phyloP scores from a whole-genome alignment of 2,113 vertebrate genomes.

The Vulpes ferrilata region DNA sequence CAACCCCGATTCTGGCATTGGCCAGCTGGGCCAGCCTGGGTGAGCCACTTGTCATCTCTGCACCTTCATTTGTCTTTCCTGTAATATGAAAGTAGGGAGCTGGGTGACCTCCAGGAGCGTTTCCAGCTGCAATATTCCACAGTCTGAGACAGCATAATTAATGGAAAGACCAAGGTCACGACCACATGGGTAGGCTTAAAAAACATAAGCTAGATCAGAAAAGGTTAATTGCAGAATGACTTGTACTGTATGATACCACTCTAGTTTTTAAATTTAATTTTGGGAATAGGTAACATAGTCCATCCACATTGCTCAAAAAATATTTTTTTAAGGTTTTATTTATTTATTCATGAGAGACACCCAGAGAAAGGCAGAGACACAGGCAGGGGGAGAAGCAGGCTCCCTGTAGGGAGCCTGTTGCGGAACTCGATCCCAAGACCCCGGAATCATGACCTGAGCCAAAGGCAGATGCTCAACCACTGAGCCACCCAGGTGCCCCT shows the following conservation, averaged over 20 bases:
- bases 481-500: background rate
- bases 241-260: background rate
- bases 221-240: background rate
- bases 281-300: background rate
- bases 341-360: too few species aligned
- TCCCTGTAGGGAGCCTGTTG: too few species aligned
- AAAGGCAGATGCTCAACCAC: too few species aligned
- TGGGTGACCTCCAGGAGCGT: background rate
- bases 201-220: background rate
- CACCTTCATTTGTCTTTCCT: background rate
- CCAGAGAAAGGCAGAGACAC: too few species aligned
- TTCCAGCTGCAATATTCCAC: background rate
- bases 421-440: too few species aligned
- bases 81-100: background rate
- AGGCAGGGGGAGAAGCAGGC: too few species aligned
- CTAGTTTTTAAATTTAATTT: conserved; percentile 28
- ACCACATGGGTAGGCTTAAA: background rate
- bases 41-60: background rate
- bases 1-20: background rate
- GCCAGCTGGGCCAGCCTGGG: background rate
- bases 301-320: background rate
- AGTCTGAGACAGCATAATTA: background rate
- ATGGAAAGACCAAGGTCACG: background rate
- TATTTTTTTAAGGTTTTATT: background rate
- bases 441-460: too few species aligned